phyloP scores from a whole-genome alignment of 2,888 invertebrate species.

The Drosophila lacicola region DNA sequence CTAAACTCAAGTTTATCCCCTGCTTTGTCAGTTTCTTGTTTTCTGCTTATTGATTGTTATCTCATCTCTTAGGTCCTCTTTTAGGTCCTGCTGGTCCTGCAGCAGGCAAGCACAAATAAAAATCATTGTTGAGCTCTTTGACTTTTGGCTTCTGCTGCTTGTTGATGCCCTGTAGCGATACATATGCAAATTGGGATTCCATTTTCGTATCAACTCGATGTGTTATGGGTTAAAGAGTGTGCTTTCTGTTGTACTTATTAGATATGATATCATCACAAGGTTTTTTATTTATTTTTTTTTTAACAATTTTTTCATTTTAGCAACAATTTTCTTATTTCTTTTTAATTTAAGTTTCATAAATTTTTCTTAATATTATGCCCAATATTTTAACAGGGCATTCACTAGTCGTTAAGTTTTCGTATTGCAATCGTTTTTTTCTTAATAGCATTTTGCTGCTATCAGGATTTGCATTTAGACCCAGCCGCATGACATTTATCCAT shows the following conservation, averaged over 20 bases:
- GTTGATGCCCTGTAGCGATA: slow-evolving; percentile 17
- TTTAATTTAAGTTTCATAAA: too few relatives aligned
- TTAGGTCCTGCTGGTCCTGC: slow-evolving; percentile 7
- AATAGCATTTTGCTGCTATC: slow-evolving; percentile 17
- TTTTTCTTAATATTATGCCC: too few relatives aligned
- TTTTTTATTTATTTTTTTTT: not conserved
- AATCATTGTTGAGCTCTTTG: slow-evolving; percentile 45
- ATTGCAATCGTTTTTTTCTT: slow-evolving; percentile 6
- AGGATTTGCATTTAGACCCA: slow-evolving; percentile 31
- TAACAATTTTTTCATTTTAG: not conserved
- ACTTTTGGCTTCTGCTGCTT: slow-evolving; percentile 35
- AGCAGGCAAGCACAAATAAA: slow-evolving; percentile 28
- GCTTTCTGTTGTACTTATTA: not conserved
- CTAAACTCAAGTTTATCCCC: slow-evolving; percentile 47
- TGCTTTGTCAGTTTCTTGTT: slow-evolving; percentile 54
- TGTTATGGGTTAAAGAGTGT: not conserved
- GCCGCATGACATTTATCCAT: slow-evolving; percentile 33
- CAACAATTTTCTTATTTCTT: too few relatives aligned
- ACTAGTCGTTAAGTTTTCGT: slow-evolving; percentile 1
- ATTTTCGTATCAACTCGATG: not conserved
- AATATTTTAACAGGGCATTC: slow-evolving; percentile 8
- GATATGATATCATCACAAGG: not conserved
- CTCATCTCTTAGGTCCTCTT: slow-evolving; percentile 23
- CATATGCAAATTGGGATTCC: slow-evolving; percentile 18
- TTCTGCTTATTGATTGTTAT: slow-evolving; percentile 60